Evolutionary conservation across 1,140 invertebrate genomes (phyloP).

Genomic region (Lepidurus couesii): DNA sequence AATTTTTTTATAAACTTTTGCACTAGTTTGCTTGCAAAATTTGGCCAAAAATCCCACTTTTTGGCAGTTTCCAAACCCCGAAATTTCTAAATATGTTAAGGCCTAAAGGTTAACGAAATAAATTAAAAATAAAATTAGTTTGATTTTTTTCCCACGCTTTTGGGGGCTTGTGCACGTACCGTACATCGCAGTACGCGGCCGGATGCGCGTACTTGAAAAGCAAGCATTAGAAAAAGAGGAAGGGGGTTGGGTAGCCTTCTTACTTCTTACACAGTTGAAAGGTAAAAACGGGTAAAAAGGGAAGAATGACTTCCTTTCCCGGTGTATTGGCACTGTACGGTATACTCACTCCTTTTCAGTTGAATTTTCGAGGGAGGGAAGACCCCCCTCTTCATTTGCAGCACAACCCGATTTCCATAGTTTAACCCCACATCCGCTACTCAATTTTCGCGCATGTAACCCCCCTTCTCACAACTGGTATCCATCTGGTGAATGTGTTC

Average conservation of each 20-base stretch:
- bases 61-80: no score
- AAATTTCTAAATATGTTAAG: no score
- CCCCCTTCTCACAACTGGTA: not conserved
- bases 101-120: no score
- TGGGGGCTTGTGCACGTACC: not conserved
- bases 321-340: not conserved
- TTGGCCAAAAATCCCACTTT: no score
- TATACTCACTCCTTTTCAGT: not conserved
- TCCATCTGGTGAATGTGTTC: not conserved
- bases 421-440: not conserved
- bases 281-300: not conserved
- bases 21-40: not conserved
- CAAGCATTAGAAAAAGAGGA: not conserved
- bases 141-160: constrained; percentile 4
- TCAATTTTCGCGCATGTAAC: not conserved
- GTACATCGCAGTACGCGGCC: not conserved
- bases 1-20: not conserved
- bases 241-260: not conserved
- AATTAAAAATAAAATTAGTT: not conserved
- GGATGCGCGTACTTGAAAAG: not conserved
- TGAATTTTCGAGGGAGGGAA: no score
- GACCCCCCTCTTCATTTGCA: not conserved
- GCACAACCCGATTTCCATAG: not conserved
- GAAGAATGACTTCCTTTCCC: not conserved
- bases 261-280: not conserved